phyloP scores from a whole-genome alignment of 2,113 vertebrate genomes.

The Fregata magnificens region DNA sequence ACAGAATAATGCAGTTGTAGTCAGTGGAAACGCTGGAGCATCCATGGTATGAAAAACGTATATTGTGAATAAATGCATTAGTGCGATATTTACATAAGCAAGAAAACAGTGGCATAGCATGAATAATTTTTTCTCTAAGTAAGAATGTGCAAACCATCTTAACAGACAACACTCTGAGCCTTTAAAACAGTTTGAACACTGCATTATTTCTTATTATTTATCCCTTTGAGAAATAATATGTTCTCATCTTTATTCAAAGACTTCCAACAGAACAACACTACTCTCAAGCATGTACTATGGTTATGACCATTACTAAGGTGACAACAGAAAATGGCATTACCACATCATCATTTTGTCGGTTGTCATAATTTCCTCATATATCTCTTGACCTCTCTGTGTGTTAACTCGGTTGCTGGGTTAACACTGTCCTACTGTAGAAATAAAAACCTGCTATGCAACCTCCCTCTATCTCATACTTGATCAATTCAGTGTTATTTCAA shows the following conservation, averaged over 20 bases:
- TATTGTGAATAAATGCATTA: background rate
- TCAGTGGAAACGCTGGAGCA: background rate
- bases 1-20: background rate
- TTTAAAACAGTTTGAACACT: background rate
- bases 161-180: background rate
- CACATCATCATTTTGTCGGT: background rate
- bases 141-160: background rate
- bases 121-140: background rate
- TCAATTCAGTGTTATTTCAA: background rate
- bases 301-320: background rate
- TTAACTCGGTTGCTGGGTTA: background rate
- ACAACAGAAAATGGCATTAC: background rate
- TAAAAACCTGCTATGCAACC: background rate
- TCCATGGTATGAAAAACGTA: background rate
- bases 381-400: background rate
- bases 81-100: background rate
- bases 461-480: background rate
- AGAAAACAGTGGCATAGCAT: background rate
- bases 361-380: background rate
- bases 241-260: background rate
- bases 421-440: background rate
- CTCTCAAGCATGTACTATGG: background rate
- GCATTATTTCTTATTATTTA: background rate
- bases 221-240: background rate
- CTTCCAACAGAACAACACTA: background rate